Evolutionary conservation across 2,113 vertebrate genomes (phyloP), one percentile per base, ranked within the genome.

Genomic region (Dromas ardeola): DNA sequence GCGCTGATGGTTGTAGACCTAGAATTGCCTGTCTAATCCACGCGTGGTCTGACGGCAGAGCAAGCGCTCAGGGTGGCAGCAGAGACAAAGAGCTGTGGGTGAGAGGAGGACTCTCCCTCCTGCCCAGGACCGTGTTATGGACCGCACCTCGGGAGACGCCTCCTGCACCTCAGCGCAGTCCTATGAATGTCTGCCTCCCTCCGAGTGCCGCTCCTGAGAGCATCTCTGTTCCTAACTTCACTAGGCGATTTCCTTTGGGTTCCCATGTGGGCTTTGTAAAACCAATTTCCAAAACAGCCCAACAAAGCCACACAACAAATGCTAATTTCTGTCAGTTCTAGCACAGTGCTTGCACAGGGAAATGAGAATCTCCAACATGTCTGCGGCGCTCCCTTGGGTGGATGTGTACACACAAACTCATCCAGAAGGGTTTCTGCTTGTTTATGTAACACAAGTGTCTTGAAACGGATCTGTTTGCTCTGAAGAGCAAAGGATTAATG

Each of bases 401-500:
- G 52, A 29, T 69, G 58, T 45, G 58, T 43, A 69, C 50, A 70
- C 43, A 77, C 29, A 74, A 49, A 29, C 32, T 65, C 59, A 72
- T 70, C 88, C 82, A 83, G 62, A 55, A 84, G 45, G 49, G 30
- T 59, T 95, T 90, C 45, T 86, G 86, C 29, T 59, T 95, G 86
- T 96, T 95, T 93, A 59, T 90, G 38, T 86, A 93, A 45, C 81
- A 66, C 52, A 81, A 90, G 27, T 77, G 85, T 90, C 91, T 94
- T 52, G n/a, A 93, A 95, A 83, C 20, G 18, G 50, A 95, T 82
- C 82, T 94, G 59, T 96, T 95, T 94, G 80, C 86, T 97, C 88
- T 90, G 81, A 96, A 88, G 76, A 95, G 70, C 62, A 61, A 92
- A 88, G 82, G 58, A 86, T 96, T 97, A 96, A 95, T 84, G 92